phyloP scores from a whole-genome alignment of 2,113 vertebrate species.

The Gobiocypris rarus region DNA sequence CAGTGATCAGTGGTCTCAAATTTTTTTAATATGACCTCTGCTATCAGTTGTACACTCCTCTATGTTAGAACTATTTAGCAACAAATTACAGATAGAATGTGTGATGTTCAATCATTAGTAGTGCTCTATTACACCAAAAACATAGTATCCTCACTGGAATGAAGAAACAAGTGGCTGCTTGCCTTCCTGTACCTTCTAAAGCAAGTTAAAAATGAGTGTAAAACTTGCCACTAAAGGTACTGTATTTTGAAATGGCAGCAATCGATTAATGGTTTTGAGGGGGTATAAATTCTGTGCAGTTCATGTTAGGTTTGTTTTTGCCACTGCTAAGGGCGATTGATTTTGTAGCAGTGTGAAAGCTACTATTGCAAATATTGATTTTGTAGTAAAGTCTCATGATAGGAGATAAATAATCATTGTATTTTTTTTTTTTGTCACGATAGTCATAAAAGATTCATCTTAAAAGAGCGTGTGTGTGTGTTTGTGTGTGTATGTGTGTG shows the following conservation, averaged over 20 bases:
- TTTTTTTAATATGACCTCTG: not conserved
- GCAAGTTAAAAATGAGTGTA: conserved; percentile 8
- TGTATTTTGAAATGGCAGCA: not conserved
- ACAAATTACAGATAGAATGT: not conserved
- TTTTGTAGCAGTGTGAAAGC: conserved; percentile 53
- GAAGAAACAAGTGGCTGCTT: not conserved
- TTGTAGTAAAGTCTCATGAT: conserved; percentile 51
- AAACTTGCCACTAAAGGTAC: not conserved
- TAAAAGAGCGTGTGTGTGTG: too few species aligned
- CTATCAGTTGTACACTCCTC: too few species aligned
- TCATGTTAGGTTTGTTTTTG: conserved; percentile 43
- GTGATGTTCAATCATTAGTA: not conserved
- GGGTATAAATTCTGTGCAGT: not conserved
- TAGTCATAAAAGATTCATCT: conserved; percentile 39
- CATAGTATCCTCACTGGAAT: not conserved
- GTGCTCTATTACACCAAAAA: conserved; percentile 1
- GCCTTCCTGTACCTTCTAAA: not conserved
- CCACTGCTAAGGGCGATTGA: conserved; percentile 39
- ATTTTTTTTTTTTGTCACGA: conserved; percentile 21
- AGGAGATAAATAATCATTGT: conserved; percentile 52
- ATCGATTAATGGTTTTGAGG: conserved; percentile 5
- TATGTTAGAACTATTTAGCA: not conserved
- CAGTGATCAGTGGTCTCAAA: too few species aligned
- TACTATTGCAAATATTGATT: conserved; percentile 58
- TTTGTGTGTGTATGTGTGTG: too few species aligned